A percentile compares a stretch with the other conserved stretches of the same genome.
Evolutionary conservation across 2,888 invertebrate species (phyloP).

Genomic region (Acleris literana): DNA sequence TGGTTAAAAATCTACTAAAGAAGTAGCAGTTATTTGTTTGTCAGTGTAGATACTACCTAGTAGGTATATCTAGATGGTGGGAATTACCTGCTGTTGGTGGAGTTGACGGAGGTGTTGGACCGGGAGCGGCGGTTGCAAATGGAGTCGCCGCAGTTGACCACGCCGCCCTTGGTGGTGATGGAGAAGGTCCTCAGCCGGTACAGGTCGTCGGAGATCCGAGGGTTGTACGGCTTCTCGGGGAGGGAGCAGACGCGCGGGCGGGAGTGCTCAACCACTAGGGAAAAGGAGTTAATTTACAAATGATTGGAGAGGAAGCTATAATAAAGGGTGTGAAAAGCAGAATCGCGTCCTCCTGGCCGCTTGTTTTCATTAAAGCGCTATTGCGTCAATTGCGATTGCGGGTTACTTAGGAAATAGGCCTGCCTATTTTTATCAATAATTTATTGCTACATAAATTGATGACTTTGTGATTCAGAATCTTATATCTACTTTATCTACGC

Average conservation of each 20-base stretch:
- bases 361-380: too few species aligned
- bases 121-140: constrained; percentile 93
- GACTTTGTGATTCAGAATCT: too few species aligned
- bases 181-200: constrained; percentile 93
- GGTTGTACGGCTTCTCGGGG: constrained; percentile 94
- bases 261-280: constrained; percentile 91
- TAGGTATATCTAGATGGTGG: neutral
- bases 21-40: too few species aligned
- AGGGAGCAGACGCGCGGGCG: constrained; percentile 92
- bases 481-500: too few species aligned
- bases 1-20: too few species aligned
- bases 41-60: too few species aligned
- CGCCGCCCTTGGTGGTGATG: constrained; percentile 93
- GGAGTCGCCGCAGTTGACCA: constrained; percentile 95
- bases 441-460: too few species aligned
- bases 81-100: constrained; percentile 89
- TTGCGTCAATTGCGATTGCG: too few species aligned
- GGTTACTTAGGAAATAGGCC: too few species aligned
- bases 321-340: too few species aligned
- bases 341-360: too few species aligned
- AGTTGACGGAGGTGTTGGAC: constrained; percentile 94
- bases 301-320: neutral
- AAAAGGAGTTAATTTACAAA: neutral
- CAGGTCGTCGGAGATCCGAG: constrained; percentile 91
- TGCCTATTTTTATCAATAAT: too few species aligned